Base-by-base conservation (phyloP, 92 coral and sea anemone species). In the Isaurus tuberculatus region DNA sequence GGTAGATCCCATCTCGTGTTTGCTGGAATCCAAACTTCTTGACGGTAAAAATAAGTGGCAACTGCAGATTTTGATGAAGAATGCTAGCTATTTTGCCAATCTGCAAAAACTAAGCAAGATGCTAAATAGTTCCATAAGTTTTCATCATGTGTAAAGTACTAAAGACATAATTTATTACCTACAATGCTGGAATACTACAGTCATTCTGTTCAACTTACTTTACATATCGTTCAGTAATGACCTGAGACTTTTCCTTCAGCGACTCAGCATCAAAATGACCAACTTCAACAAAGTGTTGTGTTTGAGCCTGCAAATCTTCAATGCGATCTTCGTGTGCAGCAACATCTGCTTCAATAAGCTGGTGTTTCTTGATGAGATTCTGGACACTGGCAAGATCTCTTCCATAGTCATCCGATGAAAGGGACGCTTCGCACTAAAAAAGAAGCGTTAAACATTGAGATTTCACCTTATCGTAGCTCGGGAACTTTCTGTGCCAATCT, bases 281-380 rank as follows among this genome's bases (percentile, higher is more conserved):
- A 28, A 80, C 95, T 37, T 96, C 99, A 20, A 92, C 94, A 79
- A 96, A 96, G 36, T 96, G 94, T 83, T 96, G 96, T 22, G 99
- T 94, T 68, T 96, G 99, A 15, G 99, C 96, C 75, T 96, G 97
- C 29, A 96, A 89, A 46, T 91, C 98, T 32, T 88, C 92, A 66
- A 96, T 95, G 79, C 98, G 99, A 71, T 94, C 99, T 93, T 96
- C 98, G 37, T 96, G 99, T 11, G 99, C 99, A 16, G 99, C 91
- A 43, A 96, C 86, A 28, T 96, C 99, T 17, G 99, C 98, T 73
- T 96, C 99, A 9, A 96, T 98, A 40, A 96, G 89, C 77, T 96
- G 99, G 73, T 96, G 99, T 51, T 94, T 96, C 90, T 96, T 96
- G 81, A 89, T 90, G 86, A 96, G 84, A 87, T 92, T 96, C 83